phyloP scores from a whole-genome alignment of 2,113 vertebrate genomes.

The Oreochromis tanganicae region DNA sequence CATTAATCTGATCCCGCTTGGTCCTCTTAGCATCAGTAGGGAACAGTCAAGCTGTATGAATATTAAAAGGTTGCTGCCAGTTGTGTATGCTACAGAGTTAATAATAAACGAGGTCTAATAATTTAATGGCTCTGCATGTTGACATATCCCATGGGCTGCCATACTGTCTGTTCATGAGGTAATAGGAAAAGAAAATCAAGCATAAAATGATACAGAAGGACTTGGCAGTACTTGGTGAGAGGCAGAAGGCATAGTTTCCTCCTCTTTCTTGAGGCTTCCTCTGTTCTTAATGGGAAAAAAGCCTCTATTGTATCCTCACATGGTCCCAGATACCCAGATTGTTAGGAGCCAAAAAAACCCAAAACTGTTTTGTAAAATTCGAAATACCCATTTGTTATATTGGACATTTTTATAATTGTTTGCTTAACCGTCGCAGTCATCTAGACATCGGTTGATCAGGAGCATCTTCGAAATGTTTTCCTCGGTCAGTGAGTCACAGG shows the following conservation, averaged over 20 bases:
- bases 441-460: background rate
- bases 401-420: background rate
- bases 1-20: constrained; percentile 26
- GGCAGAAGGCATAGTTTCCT: background rate
- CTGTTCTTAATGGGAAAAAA: background rate
- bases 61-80: constrained; percentile 60
- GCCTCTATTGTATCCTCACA: background rate
- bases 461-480: background rate
- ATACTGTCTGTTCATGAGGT: constrained; percentile 25
- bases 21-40: constrained; percentile 37
- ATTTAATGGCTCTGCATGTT: constrained; percentile 64
- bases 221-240: constrained; percentile 15
- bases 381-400: background rate
- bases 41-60: constrained; percentile 57
- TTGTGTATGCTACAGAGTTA: constrained; percentile 50
- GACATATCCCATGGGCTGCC: constrained; percentile 54
- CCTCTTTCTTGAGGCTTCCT: background rate
- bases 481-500: background rate
- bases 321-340: background rate
- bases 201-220: constrained; percentile 24
- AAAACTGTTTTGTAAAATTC: background rate
- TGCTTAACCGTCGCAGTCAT: background rate
- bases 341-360: background rate
- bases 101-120: constrained; percentile 70
- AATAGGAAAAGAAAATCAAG: constrained; percentile 24